phyloP scores from a whole-genome alignment of 2,797 vertebrate species.

The Lycodopsis pacificus region DNA sequence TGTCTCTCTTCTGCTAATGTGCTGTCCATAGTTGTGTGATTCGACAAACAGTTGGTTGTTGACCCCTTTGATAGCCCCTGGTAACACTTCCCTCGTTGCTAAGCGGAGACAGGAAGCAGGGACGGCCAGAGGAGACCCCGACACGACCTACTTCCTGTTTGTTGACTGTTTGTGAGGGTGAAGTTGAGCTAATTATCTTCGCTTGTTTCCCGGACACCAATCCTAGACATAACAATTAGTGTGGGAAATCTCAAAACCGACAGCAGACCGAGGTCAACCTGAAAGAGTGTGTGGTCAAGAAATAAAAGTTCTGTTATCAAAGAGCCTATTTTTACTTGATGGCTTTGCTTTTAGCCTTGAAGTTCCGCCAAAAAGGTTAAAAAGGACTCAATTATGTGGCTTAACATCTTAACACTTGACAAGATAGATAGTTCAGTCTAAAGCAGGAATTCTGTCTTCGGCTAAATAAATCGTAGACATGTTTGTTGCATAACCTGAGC shows the following conservation, averaged over 20 bases:
- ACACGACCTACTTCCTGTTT: slow-evolving; percentile 48
- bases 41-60: slow-evolving; percentile 15
- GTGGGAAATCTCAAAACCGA: slow-evolving; percentile 14
- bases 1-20: slow-evolving; percentile 7
- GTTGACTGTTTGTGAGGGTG: not conserved
- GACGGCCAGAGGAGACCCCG: slow-evolving; percentile 12
- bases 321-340: not conserved
- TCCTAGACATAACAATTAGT: slow-evolving; percentile 15
- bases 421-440: not conserved
- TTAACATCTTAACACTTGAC: not conserved
- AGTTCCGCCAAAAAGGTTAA: not conserved
- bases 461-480: not conserved
- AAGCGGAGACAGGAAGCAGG: slow-evolving; percentile 45
- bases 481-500: not conserved
- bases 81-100: slow-evolving; percentile 36
- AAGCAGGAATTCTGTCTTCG: not conserved
- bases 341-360: slow-evolving; percentile 13
- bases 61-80: slow-evolving; percentile 15
- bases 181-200: slow-evolving; percentile 17
- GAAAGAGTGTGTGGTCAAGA: slow-evolving; percentile 14
- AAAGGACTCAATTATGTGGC: not conserved
- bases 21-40: not conserved
- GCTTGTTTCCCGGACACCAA: slow-evolving; percentile 3
- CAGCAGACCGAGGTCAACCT: slow-evolving; percentile 5
- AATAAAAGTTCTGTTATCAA: not conserved